Evolutionary conservation across 2,113 vertebrate species (phyloP).

Genomic region (Pterophyllum scalare): DNA sequence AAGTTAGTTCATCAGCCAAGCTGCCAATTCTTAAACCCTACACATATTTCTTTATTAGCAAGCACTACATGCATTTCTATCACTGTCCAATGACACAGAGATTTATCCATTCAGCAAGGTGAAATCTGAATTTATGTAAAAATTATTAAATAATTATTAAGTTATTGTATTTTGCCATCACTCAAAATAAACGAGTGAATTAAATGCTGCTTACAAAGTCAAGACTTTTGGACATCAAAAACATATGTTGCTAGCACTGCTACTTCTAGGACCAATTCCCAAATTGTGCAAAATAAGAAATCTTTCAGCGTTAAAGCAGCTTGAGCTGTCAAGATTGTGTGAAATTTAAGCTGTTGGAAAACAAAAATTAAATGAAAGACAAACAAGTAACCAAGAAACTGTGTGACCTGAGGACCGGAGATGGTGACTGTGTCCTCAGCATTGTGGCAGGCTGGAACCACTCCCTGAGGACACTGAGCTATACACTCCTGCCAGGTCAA

Average conservation of each 20-base stretch:
- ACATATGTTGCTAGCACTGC: too few relatives aligned
- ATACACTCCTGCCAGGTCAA: slow-evolving; percentile 94
- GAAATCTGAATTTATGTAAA: neutral
- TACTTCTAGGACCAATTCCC: too few relatives aligned
- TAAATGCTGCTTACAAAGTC: too few relatives aligned
- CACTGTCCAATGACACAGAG: too few relatives aligned
- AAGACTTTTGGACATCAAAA: neutral
- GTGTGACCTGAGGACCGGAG: slow-evolving; percentile 90
- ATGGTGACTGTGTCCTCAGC: slow-evolving; percentile 93
- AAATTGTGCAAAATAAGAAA: neutral
- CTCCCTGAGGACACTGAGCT: slow-evolving; percentile 85
- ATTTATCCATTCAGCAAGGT: too few relatives aligned
- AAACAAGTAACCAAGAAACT: neutral
- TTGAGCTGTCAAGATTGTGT: too few relatives aligned
- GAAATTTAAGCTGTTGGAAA: neutral
- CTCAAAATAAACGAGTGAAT: neutral
- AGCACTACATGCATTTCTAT: too few relatives aligned
- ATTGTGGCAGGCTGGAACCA: slow-evolving; percentile 97
- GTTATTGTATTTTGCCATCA: neutral
- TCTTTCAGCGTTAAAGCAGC: neutral
- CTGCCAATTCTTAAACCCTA: too few relatives aligned
- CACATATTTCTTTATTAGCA: too few relatives aligned
- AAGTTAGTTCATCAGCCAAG: too few relatives aligned
- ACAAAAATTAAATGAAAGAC: neutral
- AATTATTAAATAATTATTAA: too few relatives aligned